A percentile compares a stretch with the other conserved stretches of the same genome.
phyloP scores from a whole-genome alignment of 2,888 invertebrate species.

The Thymelicus lineola region DNA sequence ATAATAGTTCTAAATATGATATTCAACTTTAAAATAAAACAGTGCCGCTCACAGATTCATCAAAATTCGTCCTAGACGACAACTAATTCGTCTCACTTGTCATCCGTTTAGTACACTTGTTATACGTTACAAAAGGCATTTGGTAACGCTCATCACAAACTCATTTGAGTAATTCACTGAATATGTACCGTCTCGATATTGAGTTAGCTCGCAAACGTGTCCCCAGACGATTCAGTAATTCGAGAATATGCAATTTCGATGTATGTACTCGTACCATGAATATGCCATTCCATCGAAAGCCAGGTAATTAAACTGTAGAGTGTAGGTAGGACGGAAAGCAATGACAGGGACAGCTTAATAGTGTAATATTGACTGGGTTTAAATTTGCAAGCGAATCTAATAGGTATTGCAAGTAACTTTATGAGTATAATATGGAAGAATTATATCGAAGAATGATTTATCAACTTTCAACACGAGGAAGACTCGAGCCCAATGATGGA shows the following conservation, averaged over 20 bases:
- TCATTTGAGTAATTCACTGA: constrained; percentile 19
- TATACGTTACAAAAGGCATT: too few species aligned
- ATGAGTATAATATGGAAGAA: too few species aligned
- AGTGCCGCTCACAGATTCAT: neutral
- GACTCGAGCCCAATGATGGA: too few species aligned
- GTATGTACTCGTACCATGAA: constrained; percentile 8
- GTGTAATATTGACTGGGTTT: too few species aligned
- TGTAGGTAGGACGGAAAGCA: neutral
- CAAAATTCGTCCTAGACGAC: constrained; percentile 12
- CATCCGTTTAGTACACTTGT: constrained; percentile 21
- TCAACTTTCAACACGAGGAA: too few species aligned
- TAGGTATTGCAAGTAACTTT: too few species aligned
- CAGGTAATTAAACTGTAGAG: neutral
- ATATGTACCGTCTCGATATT: constrained; percentile 17
- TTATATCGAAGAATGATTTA: too few species aligned
- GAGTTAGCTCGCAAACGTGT: neutral
- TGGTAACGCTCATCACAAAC: constrained; percentile 4
- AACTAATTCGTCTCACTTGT: constrained; percentile 20
- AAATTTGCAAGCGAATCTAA: too few species aligned
- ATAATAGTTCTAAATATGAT: too few species aligned
- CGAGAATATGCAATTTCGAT: constrained; percentile 3
- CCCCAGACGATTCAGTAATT: constrained; percentile 7
- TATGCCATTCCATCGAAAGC: neutral
- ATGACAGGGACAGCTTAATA: too few species aligned
- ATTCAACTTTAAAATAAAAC: too few species aligned